phyloP scores from a whole-genome alignment of 1,140 invertebrate species.

The Zaprionus nigranus region DNA sequence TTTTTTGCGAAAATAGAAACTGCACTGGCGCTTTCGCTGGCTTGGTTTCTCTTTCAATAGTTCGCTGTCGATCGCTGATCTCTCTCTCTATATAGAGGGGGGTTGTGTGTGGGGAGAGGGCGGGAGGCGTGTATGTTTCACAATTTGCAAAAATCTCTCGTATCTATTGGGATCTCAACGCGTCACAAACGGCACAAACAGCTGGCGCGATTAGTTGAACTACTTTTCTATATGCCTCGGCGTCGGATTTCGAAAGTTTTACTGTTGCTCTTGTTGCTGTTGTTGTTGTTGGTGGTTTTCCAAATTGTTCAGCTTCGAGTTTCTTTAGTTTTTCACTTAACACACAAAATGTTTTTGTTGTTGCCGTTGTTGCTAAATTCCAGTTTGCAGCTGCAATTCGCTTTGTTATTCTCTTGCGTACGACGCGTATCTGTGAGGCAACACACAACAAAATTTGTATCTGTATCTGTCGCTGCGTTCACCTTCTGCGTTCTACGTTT shows the following conservation, averaged over 20 bases:
- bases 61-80: not conserved
- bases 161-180: constrained; percentile 29
- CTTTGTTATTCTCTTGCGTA: constrained; percentile 44
- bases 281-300: constrained; percentile 22
- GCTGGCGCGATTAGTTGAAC: constrained; percentile 59
- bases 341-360: constrained; percentile 30
- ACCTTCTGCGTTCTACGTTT: constrained; percentile 12
- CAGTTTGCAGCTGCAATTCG: constrained; percentile 58
- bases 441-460: constrained; percentile 35
- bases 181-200: constrained; percentile 22
- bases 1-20: constrained; percentile 15
- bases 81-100: not conserved
- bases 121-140: not conserved
- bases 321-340: constrained; percentile 51
- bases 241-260: constrained; percentile 67
- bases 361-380: constrained; percentile 38
- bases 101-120: not conserved
- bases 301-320: constrained; percentile 49
- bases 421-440: constrained; percentile 37
- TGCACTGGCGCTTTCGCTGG: constrained; percentile 3
- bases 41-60: constrained; percentile 2
- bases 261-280: constrained; percentile 24
- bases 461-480: constrained; percentile 29
- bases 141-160: constrained; percentile 18
- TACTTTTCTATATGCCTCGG: constrained; percentile 63